Base-by-base conservation (phyloP, 2,888 invertebrate genomes). In the Heliconius hortense region DNA sequence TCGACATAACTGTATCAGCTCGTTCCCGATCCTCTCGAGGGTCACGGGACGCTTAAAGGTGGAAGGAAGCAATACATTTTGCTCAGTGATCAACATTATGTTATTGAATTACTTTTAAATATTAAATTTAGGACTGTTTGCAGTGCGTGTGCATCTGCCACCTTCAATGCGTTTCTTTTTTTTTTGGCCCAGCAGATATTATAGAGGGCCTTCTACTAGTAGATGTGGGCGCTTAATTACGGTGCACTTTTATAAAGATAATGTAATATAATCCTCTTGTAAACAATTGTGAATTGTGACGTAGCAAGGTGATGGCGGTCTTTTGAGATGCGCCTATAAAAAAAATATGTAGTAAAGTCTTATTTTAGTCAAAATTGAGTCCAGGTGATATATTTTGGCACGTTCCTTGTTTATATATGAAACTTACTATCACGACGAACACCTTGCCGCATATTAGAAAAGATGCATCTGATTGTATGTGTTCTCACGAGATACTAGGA, bases 61-160 rank as follows among this genome's bases (percentile, higher is more conserved):
- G 93, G 89, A 90, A 93, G 93, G 93, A 94, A 94, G 93, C 90
- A 90, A 94, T 93, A 92, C 87, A 90, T 93, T 91, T 90, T 89
- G 89, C 87, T 85, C 83, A 82, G 83, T 88, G 88, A 91, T 93
- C 89, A 85, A 90, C 91, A 90, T 93, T 92, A 92, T 90, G 93
- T 93, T 94, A 94, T 93, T 92, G 93, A 92, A 93, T 93, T 93
- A 93, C 93, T 92, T 89, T 90, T 86, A 85, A 91, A 89, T 90
- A 89, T 91, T 89, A 91, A 88, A 84, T 87, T 84, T 84, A 86
- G 84, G 83, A 83, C 87, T 89, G 87, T 90, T 92, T 91, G 90
- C 89, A 88, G 85, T 89, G 85, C 86, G 87, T 87, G 88, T 83
- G 88, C 93, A 94, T 94, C 93, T 94, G 93, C 91, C 88, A 82